Evolutionary conservation across 2,888 invertebrate species (phyloP).

Genomic region (Patella depressa): DNA sequence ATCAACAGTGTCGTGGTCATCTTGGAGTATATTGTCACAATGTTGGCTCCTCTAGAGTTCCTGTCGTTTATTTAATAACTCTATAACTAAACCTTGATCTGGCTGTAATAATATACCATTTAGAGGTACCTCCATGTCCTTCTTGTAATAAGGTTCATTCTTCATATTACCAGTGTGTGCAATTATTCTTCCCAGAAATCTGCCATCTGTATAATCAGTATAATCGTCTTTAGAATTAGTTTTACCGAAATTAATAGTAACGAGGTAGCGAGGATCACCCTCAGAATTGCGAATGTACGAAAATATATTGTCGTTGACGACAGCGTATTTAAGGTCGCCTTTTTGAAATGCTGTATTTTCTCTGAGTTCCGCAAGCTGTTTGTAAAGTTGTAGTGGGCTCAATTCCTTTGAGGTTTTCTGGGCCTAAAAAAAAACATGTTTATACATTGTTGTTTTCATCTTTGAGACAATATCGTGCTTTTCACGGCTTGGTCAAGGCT

Average conservation of each 20-base stretch:
- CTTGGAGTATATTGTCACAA: no score
- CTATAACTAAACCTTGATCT: conserved; percentile 9
- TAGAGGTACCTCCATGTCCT: background rate
- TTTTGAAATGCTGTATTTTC: conserved; percentile 30
- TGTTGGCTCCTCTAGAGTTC: background rate
- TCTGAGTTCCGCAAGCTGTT: conserved; percentile 26
- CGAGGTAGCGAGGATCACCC: conserved; percentile 36
- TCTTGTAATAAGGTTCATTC: background rate
- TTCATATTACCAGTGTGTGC: background rate
- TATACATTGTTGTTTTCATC: no score
- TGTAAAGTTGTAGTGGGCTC: conserved; percentile 31
- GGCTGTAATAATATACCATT: background rate
- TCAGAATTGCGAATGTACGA: conserved; percentile 43
- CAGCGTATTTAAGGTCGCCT: conserved; percentile 36
- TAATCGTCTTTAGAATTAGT: conserved; percentile 38
- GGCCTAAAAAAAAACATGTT: conserved; percentile 14
- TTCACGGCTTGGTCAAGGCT: no score
- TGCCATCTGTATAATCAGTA: background rate
- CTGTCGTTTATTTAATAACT: background rate
- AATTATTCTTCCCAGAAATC: background rate
- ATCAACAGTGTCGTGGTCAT: no score
- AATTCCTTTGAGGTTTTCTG: conserved; percentile 22
- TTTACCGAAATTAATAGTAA: conserved; percentile 45
- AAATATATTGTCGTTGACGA: conserved; percentile 45
- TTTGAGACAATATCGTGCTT: no score